A percentile compares a stretch with the other conserved stretches of the same genome.
Evolutionary conservation across 2,888 invertebrate species (phyloP).

Genomic region (Harmothoe impar): DNA sequence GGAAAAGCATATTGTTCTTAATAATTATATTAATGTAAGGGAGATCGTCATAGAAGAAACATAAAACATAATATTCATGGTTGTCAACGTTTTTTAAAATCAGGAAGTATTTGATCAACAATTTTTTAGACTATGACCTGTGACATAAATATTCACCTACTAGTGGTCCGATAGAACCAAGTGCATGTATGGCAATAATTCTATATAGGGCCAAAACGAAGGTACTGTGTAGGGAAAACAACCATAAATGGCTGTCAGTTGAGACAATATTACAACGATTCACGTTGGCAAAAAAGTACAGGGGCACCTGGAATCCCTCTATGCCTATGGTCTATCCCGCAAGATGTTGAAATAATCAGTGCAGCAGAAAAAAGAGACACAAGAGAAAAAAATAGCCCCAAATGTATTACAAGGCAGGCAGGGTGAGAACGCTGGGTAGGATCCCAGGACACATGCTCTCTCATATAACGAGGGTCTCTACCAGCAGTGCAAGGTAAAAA

Average conservation of each 20-base stretch:
- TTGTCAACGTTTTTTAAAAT: no score
- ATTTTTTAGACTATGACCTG: no score
- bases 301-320: neutral
- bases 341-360: neutral
- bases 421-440: neutral
- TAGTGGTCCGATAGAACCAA: no score
- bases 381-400: neutral
- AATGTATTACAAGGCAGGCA: neutral
- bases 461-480: slow-evolving; percentile 6
- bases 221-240: no score
- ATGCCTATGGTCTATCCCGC: neutral
- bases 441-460: neutral
- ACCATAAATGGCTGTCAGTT: neutral
- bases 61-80: no score
- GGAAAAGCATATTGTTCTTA: neutral
- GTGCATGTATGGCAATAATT: no score
- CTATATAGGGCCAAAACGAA: no score
- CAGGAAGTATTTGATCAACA: no score
- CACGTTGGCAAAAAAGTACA: neutral
- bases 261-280: neutral
- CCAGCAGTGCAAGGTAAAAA: neutral
- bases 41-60: neutral
- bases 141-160: no score
- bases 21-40: neutral
- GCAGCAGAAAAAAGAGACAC: neutral